Conservation (phyloP, 1,140 invertebrate genomes). For the Drosophila obscura region DNA sequence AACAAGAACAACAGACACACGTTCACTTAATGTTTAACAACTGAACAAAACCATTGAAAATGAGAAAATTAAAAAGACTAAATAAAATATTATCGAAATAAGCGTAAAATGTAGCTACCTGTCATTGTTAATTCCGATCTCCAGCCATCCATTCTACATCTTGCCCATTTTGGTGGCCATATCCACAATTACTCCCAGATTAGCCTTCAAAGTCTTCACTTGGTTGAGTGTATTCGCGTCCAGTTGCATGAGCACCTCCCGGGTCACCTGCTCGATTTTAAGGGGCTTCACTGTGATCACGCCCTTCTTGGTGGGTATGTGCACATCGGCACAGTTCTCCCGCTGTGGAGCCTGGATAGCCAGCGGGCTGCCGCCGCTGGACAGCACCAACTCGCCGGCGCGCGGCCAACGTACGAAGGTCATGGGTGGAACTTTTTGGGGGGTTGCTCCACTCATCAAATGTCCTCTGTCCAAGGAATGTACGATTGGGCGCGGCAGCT, state of each 20-base stretch:
- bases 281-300: conserved; percentile 64
- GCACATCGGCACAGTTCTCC: conserved; percentile 85
- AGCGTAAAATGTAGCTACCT: conserved; percentile 33
- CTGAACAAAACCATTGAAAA: conserved; percentile 69
- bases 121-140: neutral
- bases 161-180: conserved; percentile 40
- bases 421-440: conserved; percentile 69
- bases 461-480: conserved; percentile 32
- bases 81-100: conserved; percentile 81
- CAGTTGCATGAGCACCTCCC: conserved; percentile 59
- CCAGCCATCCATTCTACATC: neutral
- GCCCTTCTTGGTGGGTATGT: conserved; percentile 85
- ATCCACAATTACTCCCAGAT: conserved; percentile 61
- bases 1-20: conserved; percentile 56
- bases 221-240: conserved; percentile 59
- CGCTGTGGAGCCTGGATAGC: conserved; percentile 76
- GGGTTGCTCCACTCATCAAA: conserved; percentile 26
- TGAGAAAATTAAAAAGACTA: conserved; percentile 80
- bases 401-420: conserved; percentile 85
- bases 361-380: conserved; percentile 86
- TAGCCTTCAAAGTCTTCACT: conserved; percentile 61
- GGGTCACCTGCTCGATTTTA: conserved; percentile 41
- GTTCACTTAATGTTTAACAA: conserved; percentile 66
- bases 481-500: neutral
- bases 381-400: conserved; percentile 86